Base-by-base conservation (phyloP, 2,113 vertebrate genomes). In the Antechinus flavipes region DNA sequence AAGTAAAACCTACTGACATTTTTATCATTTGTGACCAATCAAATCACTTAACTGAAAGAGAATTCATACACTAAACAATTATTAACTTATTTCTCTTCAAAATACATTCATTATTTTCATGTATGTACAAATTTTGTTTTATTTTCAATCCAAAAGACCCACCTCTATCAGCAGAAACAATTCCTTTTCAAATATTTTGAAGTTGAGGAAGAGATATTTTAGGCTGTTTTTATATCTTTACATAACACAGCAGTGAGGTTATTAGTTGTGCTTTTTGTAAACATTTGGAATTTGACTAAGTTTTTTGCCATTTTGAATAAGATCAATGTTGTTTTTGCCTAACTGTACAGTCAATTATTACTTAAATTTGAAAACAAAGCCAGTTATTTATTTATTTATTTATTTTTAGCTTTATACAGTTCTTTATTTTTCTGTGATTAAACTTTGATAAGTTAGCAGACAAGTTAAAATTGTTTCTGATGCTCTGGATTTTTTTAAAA, bases 21-120 rank as follows among this genome's bases (percentile, higher is more conserved):
- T 95, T 92, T 23, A 91, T 42, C 56, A 97, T 26, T 76, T 92
- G 93, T 26, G 93, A 94, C 93, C 97, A 93, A 93, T 93, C 93
- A 93, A 2, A 93, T 30, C 95, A 94, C 0, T 92, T 14, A 27
- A 94, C 46, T 95, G 76, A 90, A 16, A 93, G 95, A 94, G 2
- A 95, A 94, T 93, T 94, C 0, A 42, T 94, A 95, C 94, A 49
- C 61, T 95, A 56, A n/a, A 24, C 42, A 93, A 55, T 42, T 61
- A 91, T 56, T 95, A 61, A 92, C 26, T 93, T 30, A 92, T 9
- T 96, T 50, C 12, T 47, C 90, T 95, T 96, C 35, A 76, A 76
- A 76, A 76, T 42, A 76, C 61, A 35, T 16, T 16, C 3, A 14
- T 27, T 27, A 58, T 61, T 61, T 58, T 61, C 26, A 61, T 30